These are phyloP conservation scores for Darevskia mixta DNA, from an alignment of 2,797 vertebrate species.

Conservation along the genomic window DNA sequence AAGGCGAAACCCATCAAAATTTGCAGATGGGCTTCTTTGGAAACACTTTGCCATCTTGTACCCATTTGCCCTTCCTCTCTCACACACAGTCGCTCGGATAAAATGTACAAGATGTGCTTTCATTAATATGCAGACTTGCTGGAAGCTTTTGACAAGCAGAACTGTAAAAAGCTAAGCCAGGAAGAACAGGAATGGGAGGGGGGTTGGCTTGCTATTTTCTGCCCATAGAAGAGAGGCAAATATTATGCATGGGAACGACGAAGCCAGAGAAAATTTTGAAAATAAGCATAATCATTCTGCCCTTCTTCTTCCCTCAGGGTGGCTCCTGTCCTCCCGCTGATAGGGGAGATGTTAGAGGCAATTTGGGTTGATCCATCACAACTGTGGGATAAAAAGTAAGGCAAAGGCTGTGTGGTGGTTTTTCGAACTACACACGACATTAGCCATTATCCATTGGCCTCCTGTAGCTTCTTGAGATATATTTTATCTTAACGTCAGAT, in stretches of 20 bases:
- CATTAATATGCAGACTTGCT: background rate
- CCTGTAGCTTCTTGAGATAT: too few species aligned
- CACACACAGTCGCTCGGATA: background rate
- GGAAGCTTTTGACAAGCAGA: conserved; percentile 5
- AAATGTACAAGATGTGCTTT: background rate
- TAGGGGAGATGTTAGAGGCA: background rate
- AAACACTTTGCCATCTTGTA: background rate
- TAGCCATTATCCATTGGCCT: too few species aligned
- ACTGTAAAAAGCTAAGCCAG: background rate
- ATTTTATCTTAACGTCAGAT: too few species aligned
- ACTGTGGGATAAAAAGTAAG: background rate
- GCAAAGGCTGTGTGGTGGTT: background rate
- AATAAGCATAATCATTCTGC: background rate
- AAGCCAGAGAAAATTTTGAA: background rate
- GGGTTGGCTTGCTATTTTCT: too few species aligned
- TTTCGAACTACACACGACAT: too few species aligned
- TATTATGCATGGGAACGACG: background rate
- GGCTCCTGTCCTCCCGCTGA: too few species aligned
- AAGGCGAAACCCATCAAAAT: background rate
- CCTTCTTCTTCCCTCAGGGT: background rate
- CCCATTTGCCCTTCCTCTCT: background rate
- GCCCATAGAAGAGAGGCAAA: background rate
- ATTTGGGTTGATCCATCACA: background rate
- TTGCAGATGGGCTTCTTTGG: background rate
- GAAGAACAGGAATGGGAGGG: background rate